Base-by-base conservation (phyloP, 2,888 invertebrate genomes). In the Platypus cylindrus region DNA sequence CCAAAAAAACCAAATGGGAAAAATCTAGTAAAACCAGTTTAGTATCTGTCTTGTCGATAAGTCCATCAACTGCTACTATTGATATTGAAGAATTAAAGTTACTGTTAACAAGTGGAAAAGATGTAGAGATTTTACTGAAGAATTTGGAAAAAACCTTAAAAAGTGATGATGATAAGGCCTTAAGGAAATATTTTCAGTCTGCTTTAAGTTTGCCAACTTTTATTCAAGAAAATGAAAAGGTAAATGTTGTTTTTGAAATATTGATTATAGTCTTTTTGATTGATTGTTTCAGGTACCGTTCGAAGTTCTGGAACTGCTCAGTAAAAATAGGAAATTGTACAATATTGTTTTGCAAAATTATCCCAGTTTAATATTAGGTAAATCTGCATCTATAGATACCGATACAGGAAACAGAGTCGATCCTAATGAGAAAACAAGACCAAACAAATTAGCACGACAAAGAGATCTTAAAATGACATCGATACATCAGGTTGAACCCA, bases 151-250 rank as follows among this genome's bases (percentile, higher is more conserved):
- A 75, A 9, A 71, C 70, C 12, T 71, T 73, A 44, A 34, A 44
- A 3, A 65, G 46, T 55, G 36, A 24, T 11, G 43, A 42, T 63
- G 34, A 68, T 66, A 53, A 44, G 12, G 64, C 62, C 1, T 23
- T 44, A 64, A 62, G 45, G 68, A 70, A 55, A 38, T 64, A 66
- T 12, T 66, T 65, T 46, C 67, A 71, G 45, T 85, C 84, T 5
- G 72, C 81, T 40, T 68, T 80, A 25, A 75, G 79, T 55, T 59
- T 86, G 37, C 84, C 84, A 1, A 82, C 83, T 2, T 83, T 78
- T 54, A 63, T 83, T 15, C 69, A 68, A 40, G 71, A 74, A 49
- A 73, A 71, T 45, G 78, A 79, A 55, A 75, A 73, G 66, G 78
- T 77, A 62, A 44, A 16, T 11, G 16, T 9, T 31, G 13, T 7